A percentile compares a stretch with the other conserved stretches of the same genome.
Evolutionary conservation across 2,888 invertebrate genomes (phyloP).

Genomic region (Elmis aenea): DNA sequence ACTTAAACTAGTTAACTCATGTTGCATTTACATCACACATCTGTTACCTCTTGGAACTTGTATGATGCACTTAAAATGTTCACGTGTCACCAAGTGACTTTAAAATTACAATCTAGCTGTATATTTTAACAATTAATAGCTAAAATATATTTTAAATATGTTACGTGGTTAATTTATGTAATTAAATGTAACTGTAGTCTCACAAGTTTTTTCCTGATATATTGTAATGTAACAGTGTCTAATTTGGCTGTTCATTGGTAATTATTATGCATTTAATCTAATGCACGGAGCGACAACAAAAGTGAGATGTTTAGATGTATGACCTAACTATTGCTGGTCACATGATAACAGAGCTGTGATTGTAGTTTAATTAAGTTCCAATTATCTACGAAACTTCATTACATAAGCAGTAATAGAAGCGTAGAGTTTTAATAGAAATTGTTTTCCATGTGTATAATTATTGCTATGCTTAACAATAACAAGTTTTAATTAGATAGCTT

Average conservation of each 20-base stretch:
- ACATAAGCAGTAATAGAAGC: no score
- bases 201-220: constrained; percentile 16
- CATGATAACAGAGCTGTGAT: constrained; percentile 45
- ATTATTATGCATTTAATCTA: constrained; percentile 44
- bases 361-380: constrained; percentile 33
- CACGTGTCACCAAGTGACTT: constrained; percentile 25
- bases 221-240: constrained; percentile 34
- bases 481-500: no score
- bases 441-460: no score
- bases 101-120: no score
- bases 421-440: no score
- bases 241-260: constrained; percentile 46
- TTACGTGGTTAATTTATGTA: constrained; percentile 16
- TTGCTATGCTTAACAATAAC: no score
- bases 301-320: constrained; percentile 48
- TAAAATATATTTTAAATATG: constrained; percentile 12
- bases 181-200: constrained; percentile 13
- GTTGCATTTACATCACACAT: constrained; percentile 1
- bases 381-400: constrained; percentile 13
- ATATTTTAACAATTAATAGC: no score
- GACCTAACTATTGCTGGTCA: constrained; percentile 38
- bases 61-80: constrained; percentile 5
- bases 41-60: constrained; percentile 2
- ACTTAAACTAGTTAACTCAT: constrained; percentile 3
- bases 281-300: constrained; percentile 49